phyloP scores from a whole-genome alignment of 2,888 invertebrate genomes.

The Portevinia maculata region DNA sequence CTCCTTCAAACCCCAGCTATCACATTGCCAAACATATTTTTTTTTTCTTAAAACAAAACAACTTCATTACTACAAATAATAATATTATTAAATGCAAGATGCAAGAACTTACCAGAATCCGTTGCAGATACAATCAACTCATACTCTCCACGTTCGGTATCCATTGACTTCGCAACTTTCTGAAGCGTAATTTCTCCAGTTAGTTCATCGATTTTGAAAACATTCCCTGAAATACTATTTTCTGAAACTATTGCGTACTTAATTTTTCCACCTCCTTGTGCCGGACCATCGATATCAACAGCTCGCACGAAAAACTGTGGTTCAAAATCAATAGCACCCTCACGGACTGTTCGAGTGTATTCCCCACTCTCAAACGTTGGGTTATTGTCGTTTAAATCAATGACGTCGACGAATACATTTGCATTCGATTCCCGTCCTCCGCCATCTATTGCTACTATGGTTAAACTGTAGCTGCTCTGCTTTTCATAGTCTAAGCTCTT shows the following conservation, averaged over 20 bases:
- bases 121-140: constrained; percentile 88
- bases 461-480: constrained; percentile 91
- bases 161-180: constrained; percentile 87
- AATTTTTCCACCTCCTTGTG: constrained; percentile 88
- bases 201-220: constrained; percentile 86
- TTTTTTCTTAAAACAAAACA: too few relatives aligned
- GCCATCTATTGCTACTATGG: constrained; percentile 91
- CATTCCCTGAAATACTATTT: constrained; percentile 87
- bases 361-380: constrained; percentile 88
- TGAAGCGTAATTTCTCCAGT: constrained; percentile 89
- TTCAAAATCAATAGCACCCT: constrained; percentile 90
- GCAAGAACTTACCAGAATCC: constrained; percentile 85
- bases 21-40: too few relatives aligned
- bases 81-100: too few relatives aligned
- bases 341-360: constrained; percentile 89
- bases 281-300: constrained; percentile 89
- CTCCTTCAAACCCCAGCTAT: too few relatives aligned
- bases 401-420: constrained; percentile 88
- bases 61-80: too few relatives aligned
- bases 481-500: constrained; percentile 90
- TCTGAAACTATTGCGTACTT: constrained; percentile 87
- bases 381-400: constrained; percentile 91
- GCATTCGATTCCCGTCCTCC: constrained; percentile 89
- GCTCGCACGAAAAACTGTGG: constrained; percentile 92
- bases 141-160: constrained; percentile 89